Evolutionary conservation across 1,140 invertebrate genomes (phyloP).

Genomic region (Lepidurus packardi): DNA sequence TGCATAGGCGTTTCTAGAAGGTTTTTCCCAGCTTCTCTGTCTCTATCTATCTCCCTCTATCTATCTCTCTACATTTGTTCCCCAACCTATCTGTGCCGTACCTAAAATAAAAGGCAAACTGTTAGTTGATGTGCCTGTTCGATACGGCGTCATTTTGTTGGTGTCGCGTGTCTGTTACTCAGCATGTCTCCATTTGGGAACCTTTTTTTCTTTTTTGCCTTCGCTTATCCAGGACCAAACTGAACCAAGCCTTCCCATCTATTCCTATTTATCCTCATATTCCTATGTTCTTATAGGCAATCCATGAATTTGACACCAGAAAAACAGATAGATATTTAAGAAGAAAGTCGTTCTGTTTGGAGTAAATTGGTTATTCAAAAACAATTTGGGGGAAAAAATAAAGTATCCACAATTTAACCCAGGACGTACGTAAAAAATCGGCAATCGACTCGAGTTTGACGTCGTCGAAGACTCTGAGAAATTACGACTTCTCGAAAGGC

Average conservation of each 20-base stretch:
- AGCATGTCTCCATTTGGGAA: neutral
- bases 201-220: neutral
- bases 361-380: neutral
- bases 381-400: neutral
- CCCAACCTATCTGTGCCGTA: no score
- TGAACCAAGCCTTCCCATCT: neutral
- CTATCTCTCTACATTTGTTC: no score
- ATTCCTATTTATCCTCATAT: neutral
- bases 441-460: neutral
- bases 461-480: neutral
- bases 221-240: neutral
- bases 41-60: no score
- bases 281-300: no score
- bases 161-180: conserved; percentile 5
- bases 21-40: no score
- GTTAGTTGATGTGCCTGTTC: no score
- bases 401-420: no score
- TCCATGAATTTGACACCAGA: no score
- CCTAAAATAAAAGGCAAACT: no score
- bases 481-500: conserved; percentile 6
- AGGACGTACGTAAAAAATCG: neutral
- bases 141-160: neutral
- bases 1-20: no score
- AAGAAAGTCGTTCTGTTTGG: no score
- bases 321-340: no score